Evolutionary conservation across 2,888 invertebrate species (phyloP), one percentile per base, ranked within the genome.

Genomic region (Shargacucullia verbasci): DNA sequence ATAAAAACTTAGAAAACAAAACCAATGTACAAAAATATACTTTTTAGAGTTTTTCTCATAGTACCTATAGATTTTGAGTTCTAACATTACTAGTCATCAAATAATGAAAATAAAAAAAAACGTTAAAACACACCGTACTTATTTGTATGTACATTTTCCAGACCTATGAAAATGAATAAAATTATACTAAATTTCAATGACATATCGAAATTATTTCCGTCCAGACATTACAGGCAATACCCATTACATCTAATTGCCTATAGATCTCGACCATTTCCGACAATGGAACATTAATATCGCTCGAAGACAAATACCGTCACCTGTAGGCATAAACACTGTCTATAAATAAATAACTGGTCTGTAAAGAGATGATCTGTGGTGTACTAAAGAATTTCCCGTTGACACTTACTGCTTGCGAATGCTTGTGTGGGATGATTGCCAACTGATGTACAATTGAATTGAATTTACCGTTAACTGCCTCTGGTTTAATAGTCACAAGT

Each of bases 261-360:
- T 59, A 47, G 25, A 63, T 65, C 43, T 59, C 20, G 20, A 27
- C 31, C 12, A 35, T 47, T 63, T 65, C 66, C 66, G 59, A 47
- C 58, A 44, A 12, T 20, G 15, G 8, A 20, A 15, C 40, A 59
- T 47, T 35, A 43, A 35, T 63, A 38, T 13, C 20, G 33, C 38
- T 46, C 29, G 14, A 12, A 47, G 66, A 59, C 66, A 63, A 65
- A 39, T 27, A 27, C 41, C 20, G 0, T 31, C 41, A 20, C 46
- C 52, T 29, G 34, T 20, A 29, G 25, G 15, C 31, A 59, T 65
- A 65, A 52, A 50, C 43, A 63, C 15, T 15, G 38, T 15, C 9
- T 15, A 14, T 38, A 3, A 14, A 14, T 10, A 20, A 20, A 2
- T 3, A n/a, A n/a, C n/a, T 2, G 20, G 20, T 20, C 20, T 20